These are phyloP conservation scores for Astropecten irregularis DNA, from an alignment of 53 echinoderm and acorn worm genomes.

Conservation along the genomic window DNA sequence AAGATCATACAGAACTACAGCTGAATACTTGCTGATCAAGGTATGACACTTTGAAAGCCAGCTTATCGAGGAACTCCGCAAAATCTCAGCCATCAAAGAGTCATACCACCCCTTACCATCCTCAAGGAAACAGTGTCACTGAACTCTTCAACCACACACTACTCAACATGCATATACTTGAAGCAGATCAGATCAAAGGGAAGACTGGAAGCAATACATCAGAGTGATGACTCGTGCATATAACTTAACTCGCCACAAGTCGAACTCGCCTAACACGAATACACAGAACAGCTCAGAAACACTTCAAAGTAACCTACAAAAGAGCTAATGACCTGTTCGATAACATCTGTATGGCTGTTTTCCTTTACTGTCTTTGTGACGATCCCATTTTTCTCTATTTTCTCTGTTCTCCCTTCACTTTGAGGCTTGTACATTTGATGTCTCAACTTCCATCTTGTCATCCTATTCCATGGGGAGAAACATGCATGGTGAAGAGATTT, in stretches of 20 bases:
- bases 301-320: no score
- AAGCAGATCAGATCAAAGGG: conserved; percentile 34
- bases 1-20: conserved; percentile 66
- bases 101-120: conserved; percentile 25
- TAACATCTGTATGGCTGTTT: no score
- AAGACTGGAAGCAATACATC: conserved; percentile 68
- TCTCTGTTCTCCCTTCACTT: no score
- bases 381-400: no score
- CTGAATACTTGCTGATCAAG: conserved; percentile 67
- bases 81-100: conserved; percentile 5
- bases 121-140: conserved; percentile 20
- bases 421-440: no score
- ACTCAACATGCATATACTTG: conserved; percentile 53
- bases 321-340: no score
- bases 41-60: conserved; percentile 54
- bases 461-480: no score
- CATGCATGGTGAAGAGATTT: no score
- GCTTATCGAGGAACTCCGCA: conserved; percentile 29
- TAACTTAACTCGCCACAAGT: conserved; percentile 52
- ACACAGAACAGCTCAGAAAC: no score
- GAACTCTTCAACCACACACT: conserved; percentile 63
- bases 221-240: conserved; percentile 65
- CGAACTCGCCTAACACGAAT: no score
- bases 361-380: no score
- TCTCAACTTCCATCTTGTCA: no score